Evolutionary conservation across 2,888 invertebrate genomes (phyloP).

Genomic region (Tetrapedia diversipes): DNA sequence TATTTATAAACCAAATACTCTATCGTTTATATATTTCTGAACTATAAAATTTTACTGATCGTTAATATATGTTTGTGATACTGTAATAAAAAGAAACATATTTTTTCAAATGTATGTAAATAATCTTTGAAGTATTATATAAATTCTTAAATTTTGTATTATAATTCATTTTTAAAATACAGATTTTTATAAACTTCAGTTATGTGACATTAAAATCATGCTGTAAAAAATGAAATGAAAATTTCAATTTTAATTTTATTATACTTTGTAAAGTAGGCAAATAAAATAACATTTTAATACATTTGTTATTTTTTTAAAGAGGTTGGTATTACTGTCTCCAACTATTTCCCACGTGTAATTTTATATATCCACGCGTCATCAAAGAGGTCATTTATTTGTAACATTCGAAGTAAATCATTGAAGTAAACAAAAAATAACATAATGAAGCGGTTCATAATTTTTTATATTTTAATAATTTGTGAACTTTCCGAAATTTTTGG

Average conservation of each 20-base stretch:
- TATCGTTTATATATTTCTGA: slow-evolving; percentile 36
- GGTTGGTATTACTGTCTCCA: slow-evolving; percentile 41
- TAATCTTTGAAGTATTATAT: background rate
- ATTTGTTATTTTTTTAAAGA: background rate
- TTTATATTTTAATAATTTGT: slow-evolving; percentile 30
- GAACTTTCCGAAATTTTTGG: slow-evolving; percentile 61
- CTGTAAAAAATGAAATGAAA: background rate
- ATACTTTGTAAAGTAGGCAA: background rate
- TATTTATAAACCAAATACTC: slow-evolving; percentile 64
- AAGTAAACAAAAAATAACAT: slow-evolving; percentile 7
- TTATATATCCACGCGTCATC: slow-evolving; percentile 2
- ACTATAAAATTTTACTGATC: slow-evolving; percentile 19
- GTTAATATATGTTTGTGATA: slow-evolving; percentile 28
- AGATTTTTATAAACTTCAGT: background rate
- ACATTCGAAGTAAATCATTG: slow-evolving; percentile 1
- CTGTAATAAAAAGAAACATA: slow-evolving; percentile 49
- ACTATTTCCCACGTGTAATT: slow-evolving; percentile 42
- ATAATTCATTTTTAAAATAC: background rate
- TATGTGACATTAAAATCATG: background rate
- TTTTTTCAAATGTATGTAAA: slow-evolving; percentile 44
- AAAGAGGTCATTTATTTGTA: slow-evolving; percentile 5
- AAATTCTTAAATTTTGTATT: background rate
- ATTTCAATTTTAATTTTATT: background rate
- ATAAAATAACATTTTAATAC: background rate
- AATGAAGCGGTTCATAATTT: slow-evolving; percentile 24